These are phyloP conservation scores for Labeo calbasu DNA, from an alignment of 2,797 vertebrate species.

Conservation along the genomic window DNA sequence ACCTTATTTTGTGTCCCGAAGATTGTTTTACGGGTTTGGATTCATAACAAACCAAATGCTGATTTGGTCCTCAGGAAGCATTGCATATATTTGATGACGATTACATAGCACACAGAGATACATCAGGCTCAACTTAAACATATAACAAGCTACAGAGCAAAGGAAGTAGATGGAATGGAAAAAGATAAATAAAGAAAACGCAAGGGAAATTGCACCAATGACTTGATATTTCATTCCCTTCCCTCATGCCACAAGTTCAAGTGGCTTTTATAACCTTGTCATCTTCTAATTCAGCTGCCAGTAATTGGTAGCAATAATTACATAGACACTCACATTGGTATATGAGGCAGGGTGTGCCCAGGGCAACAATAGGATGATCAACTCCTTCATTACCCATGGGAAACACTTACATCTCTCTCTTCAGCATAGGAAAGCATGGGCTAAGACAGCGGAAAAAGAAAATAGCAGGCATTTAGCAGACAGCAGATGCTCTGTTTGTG, in stretches of 20 bases:
- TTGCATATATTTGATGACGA: neutral
- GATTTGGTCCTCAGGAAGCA: neutral
- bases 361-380: constrained; percentile 29
- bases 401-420: constrained; percentile 11
- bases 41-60: neutral
- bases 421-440: neutral
- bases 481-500: neutral
- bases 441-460: neutral
- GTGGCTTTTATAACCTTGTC: constrained; percentile 39
- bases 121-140: neutral
- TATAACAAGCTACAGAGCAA: neutral
- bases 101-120: no score
- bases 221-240: neutral
- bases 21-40: no score
- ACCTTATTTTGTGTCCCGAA: no score
- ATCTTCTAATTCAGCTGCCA: constrained; percentile 14
- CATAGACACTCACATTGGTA: constrained; percentile 22
- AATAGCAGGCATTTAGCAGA: neutral
- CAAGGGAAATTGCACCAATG: neutral
- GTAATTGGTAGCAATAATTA: constrained; percentile 39
- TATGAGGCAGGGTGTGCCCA: constrained; percentile 21
- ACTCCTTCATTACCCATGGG: constrained; percentile 21
- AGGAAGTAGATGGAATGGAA: neutral
- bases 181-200: neutral
- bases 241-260: constrained; percentile 16